Evolutionary conservation across 2,113 vertebrate species (phyloP), one percentile per base, ranked within the genome.

Genomic region (Leiothrix lutea): DNA sequence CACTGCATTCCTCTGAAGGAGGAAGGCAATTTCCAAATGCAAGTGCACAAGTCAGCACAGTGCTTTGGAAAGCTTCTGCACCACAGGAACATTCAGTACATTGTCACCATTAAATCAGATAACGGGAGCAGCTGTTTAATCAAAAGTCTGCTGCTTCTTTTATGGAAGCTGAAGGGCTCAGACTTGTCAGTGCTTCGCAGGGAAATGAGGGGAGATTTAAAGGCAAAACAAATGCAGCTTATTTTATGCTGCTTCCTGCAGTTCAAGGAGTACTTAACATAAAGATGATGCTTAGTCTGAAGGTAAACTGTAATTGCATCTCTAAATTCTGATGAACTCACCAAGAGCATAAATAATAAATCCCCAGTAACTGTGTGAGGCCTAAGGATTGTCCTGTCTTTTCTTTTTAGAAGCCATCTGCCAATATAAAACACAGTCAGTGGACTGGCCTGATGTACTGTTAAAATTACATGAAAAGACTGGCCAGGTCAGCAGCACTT

Each of bases 41-140:
- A 87, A 72, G 80, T 26, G 56, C 61, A 25, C 20, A 53, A 91
- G 84, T 60, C 89, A 85, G 83, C 57, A 79, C 14, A 42, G n/a
- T 86, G 74, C 88, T 95, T 60, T 89, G 83, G 83, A 92, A 95
- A 78, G 51, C 77, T 91, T 78, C 91, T 86, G 86, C 48, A 88
- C 64, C 77, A 69, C 36, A 60, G 74, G 89, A 96, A 86, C 94
- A 84, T 60, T 88, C 56, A 81, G 92, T 95, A 87, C 78, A 71
- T 23, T 4, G 4, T 28, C 77, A 88, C 50, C 72, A 91, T 75
- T 67, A 91, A 84, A 93, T 90, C 79, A 82, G 71, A 51, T 47
- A 94, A 84, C 14, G 8, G 61, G 25, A 89, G 31, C 88, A 92
- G 93, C 54, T 89, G 70, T 53, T 92, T 80, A 81, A 87, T 87